Percentiles rank a stretch among this genome's conserved stretches.
Conservation (phyloP, 2,113 vertebrate genomes). For the Myotis davidii region DNA sequence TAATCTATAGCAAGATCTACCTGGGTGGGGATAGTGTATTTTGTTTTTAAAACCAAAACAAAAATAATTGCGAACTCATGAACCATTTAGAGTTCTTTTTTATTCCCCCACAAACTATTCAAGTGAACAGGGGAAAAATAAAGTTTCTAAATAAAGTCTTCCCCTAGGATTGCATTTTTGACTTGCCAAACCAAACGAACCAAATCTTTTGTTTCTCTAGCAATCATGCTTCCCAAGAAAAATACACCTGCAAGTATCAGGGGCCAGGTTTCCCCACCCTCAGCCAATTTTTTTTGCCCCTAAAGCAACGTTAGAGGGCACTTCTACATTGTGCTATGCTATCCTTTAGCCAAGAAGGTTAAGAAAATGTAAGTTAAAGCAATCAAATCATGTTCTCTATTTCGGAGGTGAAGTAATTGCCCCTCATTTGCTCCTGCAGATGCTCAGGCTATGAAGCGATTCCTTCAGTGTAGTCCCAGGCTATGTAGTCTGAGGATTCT, state of each 20-base stretch:
- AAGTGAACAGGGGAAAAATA: constrained; percentile 84
- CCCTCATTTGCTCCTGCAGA: constrained; percentile 11
- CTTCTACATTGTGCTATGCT: constrained; percentile 70
- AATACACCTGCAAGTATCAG: constrained; percentile 87
- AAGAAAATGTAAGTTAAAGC: constrained; percentile 51
- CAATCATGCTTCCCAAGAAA: constrained; percentile 87
- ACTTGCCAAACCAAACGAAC: constrained; percentile 86
- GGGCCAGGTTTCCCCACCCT: constrained; percentile 70
- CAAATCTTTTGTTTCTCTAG: constrained; percentile 88
- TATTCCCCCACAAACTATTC: constrained; percentile 74
- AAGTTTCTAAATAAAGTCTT: constrained; percentile 88
- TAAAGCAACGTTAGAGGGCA: constrained; percentile 73
- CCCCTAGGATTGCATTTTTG: constrained; percentile 83
- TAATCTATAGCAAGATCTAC: constrained; percentile 49
- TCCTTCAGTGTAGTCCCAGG: background rate
- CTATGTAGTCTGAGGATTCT: background rate
- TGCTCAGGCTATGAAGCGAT: background rate
- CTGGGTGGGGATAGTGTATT: constrained; percentile 41
- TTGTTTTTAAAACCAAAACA: constrained; percentile 67
- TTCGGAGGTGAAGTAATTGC: constrained; percentile 19
- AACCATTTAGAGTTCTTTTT: constrained; percentile 76
- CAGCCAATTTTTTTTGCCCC: constrained; percentile 54
- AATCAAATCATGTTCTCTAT: background rate
- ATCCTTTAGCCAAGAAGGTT: constrained; percentile 55
- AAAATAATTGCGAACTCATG: constrained; percentile 80